These are phyloP conservation scores for Hyles euphorbiae DNA, from an alignment of 1,140 invertebrate genomes.

Conservation along the genomic window DNA sequence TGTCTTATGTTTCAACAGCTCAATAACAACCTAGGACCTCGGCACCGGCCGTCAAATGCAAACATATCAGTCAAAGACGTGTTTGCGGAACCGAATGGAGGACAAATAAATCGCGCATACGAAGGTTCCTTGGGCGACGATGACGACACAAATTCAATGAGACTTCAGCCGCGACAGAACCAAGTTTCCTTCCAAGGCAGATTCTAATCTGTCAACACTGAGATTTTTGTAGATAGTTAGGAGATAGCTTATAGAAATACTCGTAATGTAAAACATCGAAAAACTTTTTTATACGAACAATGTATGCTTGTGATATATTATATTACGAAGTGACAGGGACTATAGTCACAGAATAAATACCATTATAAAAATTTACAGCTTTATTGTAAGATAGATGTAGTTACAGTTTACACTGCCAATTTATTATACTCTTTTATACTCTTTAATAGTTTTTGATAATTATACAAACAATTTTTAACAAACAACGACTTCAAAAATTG, in stretches of 20 bases:
- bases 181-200: slow-evolving; percentile 69
- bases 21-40: slow-evolving; percentile 68
- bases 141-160: slow-evolving; percentile 76
- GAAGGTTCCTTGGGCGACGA: slow-evolving; percentile 77
- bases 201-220: slow-evolving; percentile 43
- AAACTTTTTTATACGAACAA: too few relatives aligned
- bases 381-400: slow-evolving; percentile 31
- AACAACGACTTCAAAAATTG: slow-evolving; percentile 13
- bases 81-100: slow-evolving; percentile 77
- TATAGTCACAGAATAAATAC: slow-evolving; percentile 14
- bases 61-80: slow-evolving; percentile 79
- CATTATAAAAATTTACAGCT: slow-evolving; percentile 24
- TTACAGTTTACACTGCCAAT: slow-evolving; percentile 58
- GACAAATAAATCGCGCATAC: slow-evolving; percentile 77
- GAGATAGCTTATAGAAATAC: too few relatives aligned
- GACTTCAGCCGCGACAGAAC: slow-evolving; percentile 74
- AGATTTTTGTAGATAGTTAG: not conserved
- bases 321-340: not conserved
- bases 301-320: slow-evolving; percentile 41
- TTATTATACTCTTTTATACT: slow-evolving; percentile 23
- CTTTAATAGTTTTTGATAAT: slow-evolving; percentile 14
- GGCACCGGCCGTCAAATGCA: slow-evolving; percentile 76
- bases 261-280: slow-evolving; percentile 21
- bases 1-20: slow-evolving; percentile 40
- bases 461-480: slow-evolving; percentile 16